Conservation (phyloP, 2,113 vertebrate species). For the Brachirus orientalis region DNA sequence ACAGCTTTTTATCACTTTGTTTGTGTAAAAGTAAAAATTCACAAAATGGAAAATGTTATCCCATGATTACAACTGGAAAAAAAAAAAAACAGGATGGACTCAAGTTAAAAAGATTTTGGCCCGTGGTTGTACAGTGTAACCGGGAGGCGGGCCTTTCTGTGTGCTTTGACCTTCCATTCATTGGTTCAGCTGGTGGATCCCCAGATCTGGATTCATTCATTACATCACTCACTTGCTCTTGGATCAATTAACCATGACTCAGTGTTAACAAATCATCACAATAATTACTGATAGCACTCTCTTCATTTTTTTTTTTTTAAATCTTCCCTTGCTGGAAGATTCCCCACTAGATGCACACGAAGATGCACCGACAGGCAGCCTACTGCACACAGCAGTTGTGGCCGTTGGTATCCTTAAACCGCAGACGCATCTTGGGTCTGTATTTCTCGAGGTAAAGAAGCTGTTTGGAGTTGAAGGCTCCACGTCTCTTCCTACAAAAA, state of each 20-base stretch:
- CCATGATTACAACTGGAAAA: slow-evolving; percentile 69
- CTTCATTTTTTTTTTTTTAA: slow-evolving; percentile 27
- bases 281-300: slow-evolving; percentile 81
- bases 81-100: slow-evolving; percentile 65
- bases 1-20: slow-evolving; percentile 56
- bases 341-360: slow-evolving; percentile 67
- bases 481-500: slow-evolving; percentile 92
- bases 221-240: slow-evolving; percentile 73
- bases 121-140: slow-evolving; percentile 74
- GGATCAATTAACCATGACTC: slow-evolving; percentile 79
- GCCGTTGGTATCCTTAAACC: slow-evolving; percentile 94
- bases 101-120: slow-evolving; percentile 69
- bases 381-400: slow-evolving; percentile 96
- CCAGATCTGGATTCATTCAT: slow-evolving; percentile 77
- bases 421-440: slow-evolving; percentile 96
- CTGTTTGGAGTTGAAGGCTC: slow-evolving; percentile 99
- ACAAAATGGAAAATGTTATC: slow-evolving; percentile 68
- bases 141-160: slow-evolving; percentile 76
- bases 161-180: slow-evolving; percentile 83
- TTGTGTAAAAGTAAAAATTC: slow-evolving; percentile 66
- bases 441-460: slow-evolving; percentile 99
- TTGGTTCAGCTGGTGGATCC: slow-evolving; percentile 84
- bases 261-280: slow-evolving; percentile 82
- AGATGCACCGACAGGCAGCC: slow-evolving; percentile 57
- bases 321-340: slow-evolving; percentile 63